phyloP scores from a whole-genome alignment of 2,888 invertebrate species.

The Hirtodrosophila duncani region DNA sequence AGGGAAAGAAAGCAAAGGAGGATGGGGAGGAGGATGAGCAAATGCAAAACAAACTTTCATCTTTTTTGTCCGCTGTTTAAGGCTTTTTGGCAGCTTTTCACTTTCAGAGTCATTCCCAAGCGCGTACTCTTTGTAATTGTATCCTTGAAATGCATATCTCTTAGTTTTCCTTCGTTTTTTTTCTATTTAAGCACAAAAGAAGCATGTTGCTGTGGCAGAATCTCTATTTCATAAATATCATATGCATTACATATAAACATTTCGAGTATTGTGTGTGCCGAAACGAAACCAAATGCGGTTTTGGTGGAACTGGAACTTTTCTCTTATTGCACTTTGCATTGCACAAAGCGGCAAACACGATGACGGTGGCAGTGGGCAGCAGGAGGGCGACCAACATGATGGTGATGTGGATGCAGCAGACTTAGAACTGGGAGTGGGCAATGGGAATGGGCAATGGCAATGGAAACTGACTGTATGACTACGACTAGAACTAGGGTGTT shows the following conservation, averaged over 20 bases:
- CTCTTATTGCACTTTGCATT: constrained; percentile 26
- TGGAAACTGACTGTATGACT: no score
- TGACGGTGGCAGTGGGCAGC: not conserved
- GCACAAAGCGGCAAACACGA: constrained; percentile 16
- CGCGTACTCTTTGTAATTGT: constrained; percentile 51
- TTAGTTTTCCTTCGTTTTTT: no score
- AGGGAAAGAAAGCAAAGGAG: no score
- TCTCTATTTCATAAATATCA: constrained; percentile 49
- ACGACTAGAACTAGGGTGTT: no score
- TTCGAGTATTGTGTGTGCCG: constrained; percentile 38
- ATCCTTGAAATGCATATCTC: constrained; percentile 71
- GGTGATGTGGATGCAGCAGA: no score
- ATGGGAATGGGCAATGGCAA: no score
- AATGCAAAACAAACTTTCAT: constrained; percentile 49
- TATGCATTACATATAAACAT: constrained; percentile 23
- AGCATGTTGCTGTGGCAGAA: constrained; percentile 18
- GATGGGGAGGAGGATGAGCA: constrained; percentile 36
- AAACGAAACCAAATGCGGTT: constrained; percentile 56
- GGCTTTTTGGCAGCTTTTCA: not conserved
- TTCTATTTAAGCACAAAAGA: no score
- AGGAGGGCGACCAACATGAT: not conserved
- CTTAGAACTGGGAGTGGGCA: no score
- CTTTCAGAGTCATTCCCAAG: constrained; percentile 8
- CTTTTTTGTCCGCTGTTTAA: constrained; percentile 5
- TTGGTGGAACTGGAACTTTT: constrained; percentile 32